Conservation (phyloP, 2,797 vertebrate genomes). For the Chelonia mydas region DNA sequence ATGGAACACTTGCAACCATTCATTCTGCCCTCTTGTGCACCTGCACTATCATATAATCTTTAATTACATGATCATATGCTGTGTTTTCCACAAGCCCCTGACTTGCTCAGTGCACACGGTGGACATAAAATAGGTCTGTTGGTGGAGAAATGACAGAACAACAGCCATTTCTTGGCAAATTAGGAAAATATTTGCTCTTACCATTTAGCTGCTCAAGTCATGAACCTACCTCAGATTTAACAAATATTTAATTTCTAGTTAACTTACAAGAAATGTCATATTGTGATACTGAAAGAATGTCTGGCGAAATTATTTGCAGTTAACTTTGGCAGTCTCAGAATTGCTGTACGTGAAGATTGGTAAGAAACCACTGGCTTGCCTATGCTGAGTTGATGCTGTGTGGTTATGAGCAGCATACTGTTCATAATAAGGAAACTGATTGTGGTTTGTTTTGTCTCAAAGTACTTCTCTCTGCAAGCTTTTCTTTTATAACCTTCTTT, state of each 20-base stretch:
- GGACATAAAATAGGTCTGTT: not conserved
- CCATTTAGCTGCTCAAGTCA: not conserved
- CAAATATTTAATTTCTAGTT: not conserved
- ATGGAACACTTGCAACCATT: not conserved
- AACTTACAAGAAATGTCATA: not conserved
- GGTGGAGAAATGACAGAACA: not conserved
- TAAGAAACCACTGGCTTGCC: conserved; percentile 67
- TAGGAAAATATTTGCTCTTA: not conserved
- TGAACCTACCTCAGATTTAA: not conserved
- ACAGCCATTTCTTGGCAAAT: not conserved
- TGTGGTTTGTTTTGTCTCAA: conserved; percentile 60
- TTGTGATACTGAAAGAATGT: conserved; percentile 39
- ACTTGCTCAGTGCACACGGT: not conserved
- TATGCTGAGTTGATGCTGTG: conserved; percentile 73
- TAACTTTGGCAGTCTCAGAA: conserved; percentile 52
- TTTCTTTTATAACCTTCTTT: conserved; percentile 66
- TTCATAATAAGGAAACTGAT: not conserved
- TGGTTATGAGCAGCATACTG: conserved; percentile 40
- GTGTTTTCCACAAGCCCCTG: not conserved
- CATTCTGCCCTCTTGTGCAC: not conserved
- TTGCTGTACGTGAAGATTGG: conserved; percentile 46
- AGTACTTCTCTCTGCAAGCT: conserved; percentile 42
- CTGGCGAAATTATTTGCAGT: conserved; percentile 73
- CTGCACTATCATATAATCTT: not conserved
- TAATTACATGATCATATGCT: not conserved